These are phyloP conservation scores for rabbit (Oryctolagus cuniculus) DNA, from an alignment of 2,113 vertebrate species.

Conservation along the genomic window DNA sequence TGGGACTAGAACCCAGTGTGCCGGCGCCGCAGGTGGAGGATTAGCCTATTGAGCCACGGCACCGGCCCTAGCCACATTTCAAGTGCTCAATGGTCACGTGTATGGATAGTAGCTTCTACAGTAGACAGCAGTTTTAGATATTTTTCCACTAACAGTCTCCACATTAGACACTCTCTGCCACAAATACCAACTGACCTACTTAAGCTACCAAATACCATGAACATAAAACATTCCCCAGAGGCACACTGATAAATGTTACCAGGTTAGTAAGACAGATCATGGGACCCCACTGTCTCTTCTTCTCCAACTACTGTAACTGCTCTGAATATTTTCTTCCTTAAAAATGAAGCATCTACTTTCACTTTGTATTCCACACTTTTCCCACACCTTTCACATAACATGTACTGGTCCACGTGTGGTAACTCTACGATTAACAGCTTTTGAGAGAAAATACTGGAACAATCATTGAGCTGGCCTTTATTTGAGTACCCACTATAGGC, in stretches of 20 bases:
- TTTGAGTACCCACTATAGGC: background rate
- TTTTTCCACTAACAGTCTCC: background rate
- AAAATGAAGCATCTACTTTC: background rate
- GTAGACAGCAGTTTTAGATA: background rate
- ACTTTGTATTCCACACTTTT: background rate
- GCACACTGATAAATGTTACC: background rate
- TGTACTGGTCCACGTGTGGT: background rate
- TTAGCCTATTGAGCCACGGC: too few relatives aligned
- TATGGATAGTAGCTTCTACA: accelerated
- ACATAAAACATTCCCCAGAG: background rate
- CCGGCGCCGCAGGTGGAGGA: too few relatives aligned
- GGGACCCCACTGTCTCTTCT: background rate
- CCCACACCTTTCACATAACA: background rate
- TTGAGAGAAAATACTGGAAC: background rate
- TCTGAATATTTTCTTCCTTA: background rate
- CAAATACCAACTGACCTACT: background rate
- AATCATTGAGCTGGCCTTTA: background rate
- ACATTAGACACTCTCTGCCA: background rate
- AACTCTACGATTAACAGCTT: background rate
- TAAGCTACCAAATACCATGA: background rate
- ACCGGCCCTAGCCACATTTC: background rate
- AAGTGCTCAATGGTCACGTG: background rate
- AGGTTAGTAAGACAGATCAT: background rate
- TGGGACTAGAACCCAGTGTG: too few relatives aligned
- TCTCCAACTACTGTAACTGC: background rate